Base-by-base conservation (phyloP, 2,888 invertebrate species). In the Ischnus inquisitorius region DNA sequence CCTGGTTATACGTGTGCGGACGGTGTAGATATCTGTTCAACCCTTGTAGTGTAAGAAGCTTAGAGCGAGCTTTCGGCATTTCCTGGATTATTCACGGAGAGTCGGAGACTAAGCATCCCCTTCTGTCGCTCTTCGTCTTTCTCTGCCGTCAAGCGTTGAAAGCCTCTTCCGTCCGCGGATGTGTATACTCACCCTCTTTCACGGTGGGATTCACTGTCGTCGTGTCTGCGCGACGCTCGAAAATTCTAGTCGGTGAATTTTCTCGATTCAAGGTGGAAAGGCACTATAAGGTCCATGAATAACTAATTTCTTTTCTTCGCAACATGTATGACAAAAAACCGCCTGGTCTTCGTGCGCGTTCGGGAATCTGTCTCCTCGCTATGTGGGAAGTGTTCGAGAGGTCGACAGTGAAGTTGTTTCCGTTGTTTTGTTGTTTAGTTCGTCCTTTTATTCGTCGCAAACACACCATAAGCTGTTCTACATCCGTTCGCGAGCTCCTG, bases 251-350 rank as follows among this genome's bases (percentile, higher is more conserved):
- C 60, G 57, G 68, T 39, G 60, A 54, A 69, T 82, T 83, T 85
- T 84, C 72, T 76, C 79, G 54, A 54, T 67, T 51, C 68, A 80
- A 82, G 19, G 3, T 67, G 64, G 74, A 75, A 83, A 76, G 77
- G 82, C 82, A 83, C 84, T 81, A 84, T 54, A 62, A 83, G 68
- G 79, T 71, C 79, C 86, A 87, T 87, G 82, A 87, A 87, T 87
- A 87, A 85, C 76, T 81, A 87, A 87, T 85, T 82, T 77, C 41
- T 75, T 82, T 71, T 68, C 41, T 19, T 10, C 72, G 41, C 34
- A 34, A 34, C 34, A 34, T 8, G 8, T 12, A 22, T 74, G 19
- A 28, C 34, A 43, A 25, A 74, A 62, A 72, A 28, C 48, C 34
- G 39, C 8, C 46, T 54, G 22, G 54, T 22, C 12, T 19, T 22